These are phyloP conservation scores for Trachelus troglodyta DNA, from an alignment of 2,888 invertebrate species.

Conservation along the genomic window DNA sequence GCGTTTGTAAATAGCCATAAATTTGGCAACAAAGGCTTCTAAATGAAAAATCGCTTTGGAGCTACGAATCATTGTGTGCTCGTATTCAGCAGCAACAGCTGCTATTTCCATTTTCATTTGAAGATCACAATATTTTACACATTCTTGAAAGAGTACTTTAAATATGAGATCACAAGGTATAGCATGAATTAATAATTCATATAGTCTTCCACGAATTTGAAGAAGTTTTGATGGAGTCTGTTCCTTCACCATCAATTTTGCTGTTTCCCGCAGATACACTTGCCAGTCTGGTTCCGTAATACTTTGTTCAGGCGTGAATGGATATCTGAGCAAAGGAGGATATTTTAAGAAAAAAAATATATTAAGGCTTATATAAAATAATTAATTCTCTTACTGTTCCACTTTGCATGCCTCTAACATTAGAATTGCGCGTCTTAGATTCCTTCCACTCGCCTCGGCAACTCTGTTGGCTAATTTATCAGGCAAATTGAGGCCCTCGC, in stretches of 20 bases:
- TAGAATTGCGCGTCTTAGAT: constrained; percentile 90
- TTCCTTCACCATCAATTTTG: constrained; percentile 84
- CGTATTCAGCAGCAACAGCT: constrained; percentile 88
- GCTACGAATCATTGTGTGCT: constrained; percentile 92
- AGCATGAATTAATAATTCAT: constrained; percentile 93
- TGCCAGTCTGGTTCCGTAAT: constrained; percentile 95
- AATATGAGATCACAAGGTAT: constrained; percentile 95
- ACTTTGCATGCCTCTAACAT: constrained; percentile 95
- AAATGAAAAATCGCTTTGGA: constrained; percentile 96
- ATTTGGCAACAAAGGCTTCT: constrained; percentile 96
- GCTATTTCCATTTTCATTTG: constrained; percentile 88
- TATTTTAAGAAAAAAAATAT: constrained; percentile 5
- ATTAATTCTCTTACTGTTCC: constrained; percentile 72
- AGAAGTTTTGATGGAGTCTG: constrained; percentile 87
- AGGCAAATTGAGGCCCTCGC: constrained; percentile 85
- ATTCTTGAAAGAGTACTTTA: constrained; percentile 83
- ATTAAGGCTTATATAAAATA: not conserved
- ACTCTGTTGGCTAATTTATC: constrained; percentile 81
- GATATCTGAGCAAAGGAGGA: constrained; percentile 71
- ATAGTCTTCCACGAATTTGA: constrained; percentile 87
- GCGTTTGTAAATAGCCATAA: constrained; percentile 94
- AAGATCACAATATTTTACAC: constrained; percentile 91
- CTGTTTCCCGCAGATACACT: constrained; percentile 86
- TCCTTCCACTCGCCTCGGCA: constrained; percentile 84
- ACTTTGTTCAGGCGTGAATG: constrained; percentile 82